Conservation (phyloP, 2,797 vertebrate species). For the Pangasius larnaudii region DNA sequence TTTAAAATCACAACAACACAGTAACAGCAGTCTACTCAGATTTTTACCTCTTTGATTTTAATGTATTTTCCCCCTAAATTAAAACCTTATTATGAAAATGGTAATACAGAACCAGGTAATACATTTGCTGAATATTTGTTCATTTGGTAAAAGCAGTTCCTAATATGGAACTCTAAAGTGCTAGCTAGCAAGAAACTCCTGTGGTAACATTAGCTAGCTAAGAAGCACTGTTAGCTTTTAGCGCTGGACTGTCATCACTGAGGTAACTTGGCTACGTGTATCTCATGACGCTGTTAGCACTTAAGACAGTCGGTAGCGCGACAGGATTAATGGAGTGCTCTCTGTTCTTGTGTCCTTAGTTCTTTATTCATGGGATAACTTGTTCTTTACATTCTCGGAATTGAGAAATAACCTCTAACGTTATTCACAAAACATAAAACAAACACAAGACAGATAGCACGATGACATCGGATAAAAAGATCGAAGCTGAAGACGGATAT, state of each 20-base stretch:
- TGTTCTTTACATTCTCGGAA: background rate
- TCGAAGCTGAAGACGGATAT: conserved; percentile 9
- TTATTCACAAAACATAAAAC: background rate
- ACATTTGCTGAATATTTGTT: background rate
- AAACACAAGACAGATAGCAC: background rate
- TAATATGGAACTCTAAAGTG: background rate
- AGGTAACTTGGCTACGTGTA: background rate
- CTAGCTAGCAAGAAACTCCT: background rate
- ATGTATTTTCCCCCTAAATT: no score
- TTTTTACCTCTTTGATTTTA: no score
- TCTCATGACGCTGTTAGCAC: background rate
- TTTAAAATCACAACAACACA: background rate
- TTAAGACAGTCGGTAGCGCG: background rate
- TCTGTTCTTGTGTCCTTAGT: background rate
- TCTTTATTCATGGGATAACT: no score
- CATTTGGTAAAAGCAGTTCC: background rate
- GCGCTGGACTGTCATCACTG: background rate
- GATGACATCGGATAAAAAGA: background rate
- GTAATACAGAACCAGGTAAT: background rate
- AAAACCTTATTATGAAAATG: background rate
- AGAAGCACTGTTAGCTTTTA: background rate
- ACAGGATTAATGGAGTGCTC: background rate
- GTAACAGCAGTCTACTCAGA: background rate
- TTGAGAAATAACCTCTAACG: background rate
- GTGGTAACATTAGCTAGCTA: background rate